Base-by-base conservation (phyloP, 2,888 invertebrate species). In the Cyclophora punctaria region DNA sequence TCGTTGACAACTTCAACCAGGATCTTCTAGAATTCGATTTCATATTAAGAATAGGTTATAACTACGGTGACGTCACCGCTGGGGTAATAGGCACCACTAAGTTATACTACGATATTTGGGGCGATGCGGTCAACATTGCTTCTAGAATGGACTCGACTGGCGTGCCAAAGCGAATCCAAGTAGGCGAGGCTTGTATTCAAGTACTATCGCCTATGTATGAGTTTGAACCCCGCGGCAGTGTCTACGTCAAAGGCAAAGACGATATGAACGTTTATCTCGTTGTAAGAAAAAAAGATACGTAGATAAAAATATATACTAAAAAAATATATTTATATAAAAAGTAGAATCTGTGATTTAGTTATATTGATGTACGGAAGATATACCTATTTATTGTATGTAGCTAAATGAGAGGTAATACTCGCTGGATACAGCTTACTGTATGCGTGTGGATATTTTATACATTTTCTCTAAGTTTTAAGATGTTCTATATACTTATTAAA, bases 141-240 rank as follows among this genome's bases (percentile, higher is more conserved):
- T 96, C 96, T 4, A 90, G 98, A 49, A 99, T 99, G 99, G 98
- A 99, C 79, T 96, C 97, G 0, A 98, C 98, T 0, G 98, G 98
- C 0, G 93, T 98, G 5, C 91, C 93, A 3, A 95, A 96, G 52
- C 89, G 94, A 47, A 95, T 98, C 60, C 96, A 96, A 75, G 91
- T 96, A 3, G 94, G 95, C 7, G 94, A 94, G 67, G 92, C 93
- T 51, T 95, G 95, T 67, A 79, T 95, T 44, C 82, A 91, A 0
- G 90, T 93, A 7, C 88, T 99, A 41, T 89, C 92, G 41, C 89
- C 91, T 7, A 89, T 90, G 64, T 99, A 96, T 77, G 93, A 94
- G 49, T 97, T 98, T 74, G 96, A 97, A 71, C 94, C 93, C n/a
- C 91, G 98, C 3, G 98, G 98, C 34, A 94, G 95, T 68, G 96